Conservation (phyloP, 2,797 vertebrate genomes). For the Urosaurus nigricauda region DNA sequence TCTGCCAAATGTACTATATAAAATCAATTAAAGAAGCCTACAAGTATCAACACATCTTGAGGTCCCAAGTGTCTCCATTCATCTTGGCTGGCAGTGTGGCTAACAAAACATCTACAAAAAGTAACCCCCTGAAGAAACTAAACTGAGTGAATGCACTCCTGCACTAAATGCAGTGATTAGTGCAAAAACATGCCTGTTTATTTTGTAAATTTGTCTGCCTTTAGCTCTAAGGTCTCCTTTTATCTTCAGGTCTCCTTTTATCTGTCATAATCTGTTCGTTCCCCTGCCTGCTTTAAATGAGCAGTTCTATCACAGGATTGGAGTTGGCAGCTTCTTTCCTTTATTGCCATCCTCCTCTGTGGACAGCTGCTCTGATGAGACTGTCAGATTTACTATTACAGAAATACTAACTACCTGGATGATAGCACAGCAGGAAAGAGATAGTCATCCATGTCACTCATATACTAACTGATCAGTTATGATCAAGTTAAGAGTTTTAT, state of each 20-base stretch:
- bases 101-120: constrained; percentile 53
- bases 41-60: constrained; percentile 64
- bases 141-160: constrained; percentile 29
- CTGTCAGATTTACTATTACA: not conserved
- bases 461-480: not conserved
- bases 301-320: not conserved
- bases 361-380: not conserved
- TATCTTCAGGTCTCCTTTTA: not conserved
- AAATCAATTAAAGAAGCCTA: constrained; percentile 73
- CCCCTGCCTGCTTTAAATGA: not conserved
- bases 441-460: not conserved
- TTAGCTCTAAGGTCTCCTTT: constrained; percentile 3
- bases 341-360: fast-evolving
- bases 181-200: constrained; percentile 5
- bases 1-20: constrained; percentile 71
- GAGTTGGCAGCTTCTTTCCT: not conserved
- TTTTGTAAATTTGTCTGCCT: constrained; percentile 18
- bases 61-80: constrained; percentile 57
- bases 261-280: not conserved
- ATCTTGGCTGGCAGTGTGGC: constrained; percentile 48
- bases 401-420: not conserved
- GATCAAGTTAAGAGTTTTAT: constrained; percentile 27
- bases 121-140: constrained; percentile 51
- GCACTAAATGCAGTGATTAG: constrained; percentile 33
- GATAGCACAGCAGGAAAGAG: constrained; percentile 8